phyloP scores from a whole-genome alignment of 2,113 vertebrate species.

The Deroptyus accipitrinus region DNA sequence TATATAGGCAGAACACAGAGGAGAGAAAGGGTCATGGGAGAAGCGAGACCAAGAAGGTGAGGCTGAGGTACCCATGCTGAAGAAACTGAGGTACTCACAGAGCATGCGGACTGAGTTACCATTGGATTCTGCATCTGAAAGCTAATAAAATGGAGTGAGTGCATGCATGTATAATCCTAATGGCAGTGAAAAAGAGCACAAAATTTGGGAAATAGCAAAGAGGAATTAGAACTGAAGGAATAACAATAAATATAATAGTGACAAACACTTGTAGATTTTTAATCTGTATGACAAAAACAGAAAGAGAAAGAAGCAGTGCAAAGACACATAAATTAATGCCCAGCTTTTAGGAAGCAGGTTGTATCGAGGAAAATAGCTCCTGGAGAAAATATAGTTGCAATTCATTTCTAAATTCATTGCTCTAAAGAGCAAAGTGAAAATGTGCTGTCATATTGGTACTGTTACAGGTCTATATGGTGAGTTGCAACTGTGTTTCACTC shows the following conservation, averaged over 20 bases:
- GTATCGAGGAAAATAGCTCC: neutral
- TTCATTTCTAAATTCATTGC: neutral
- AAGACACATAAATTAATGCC: neutral
- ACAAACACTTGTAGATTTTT: neutral
- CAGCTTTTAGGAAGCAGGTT: neutral
- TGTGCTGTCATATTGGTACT: neutral
- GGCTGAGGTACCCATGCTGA: rapidly evolving
- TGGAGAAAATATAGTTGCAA: neutral
- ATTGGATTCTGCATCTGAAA: neutral
- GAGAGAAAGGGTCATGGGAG: neutral
- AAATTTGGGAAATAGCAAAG: neutral
- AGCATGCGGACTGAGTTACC: neutral
- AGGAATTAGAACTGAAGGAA: neutral
- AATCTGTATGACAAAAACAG: neutral
- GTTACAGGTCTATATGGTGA: neutral
- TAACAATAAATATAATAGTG: neutral
- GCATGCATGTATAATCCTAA: neutral
- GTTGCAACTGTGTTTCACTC: neutral
- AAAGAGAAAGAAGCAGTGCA: neutral
- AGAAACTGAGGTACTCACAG: neutral
- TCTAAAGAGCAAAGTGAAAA: neutral
- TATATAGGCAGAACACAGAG: neutral
- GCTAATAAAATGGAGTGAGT: neutral
- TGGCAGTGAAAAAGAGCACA: neutral
- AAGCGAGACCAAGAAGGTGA: neutral